Evolutionary conservation across 2,797 vertebrate species (phyloP).

Genomic region (Nasua narica): DNA sequence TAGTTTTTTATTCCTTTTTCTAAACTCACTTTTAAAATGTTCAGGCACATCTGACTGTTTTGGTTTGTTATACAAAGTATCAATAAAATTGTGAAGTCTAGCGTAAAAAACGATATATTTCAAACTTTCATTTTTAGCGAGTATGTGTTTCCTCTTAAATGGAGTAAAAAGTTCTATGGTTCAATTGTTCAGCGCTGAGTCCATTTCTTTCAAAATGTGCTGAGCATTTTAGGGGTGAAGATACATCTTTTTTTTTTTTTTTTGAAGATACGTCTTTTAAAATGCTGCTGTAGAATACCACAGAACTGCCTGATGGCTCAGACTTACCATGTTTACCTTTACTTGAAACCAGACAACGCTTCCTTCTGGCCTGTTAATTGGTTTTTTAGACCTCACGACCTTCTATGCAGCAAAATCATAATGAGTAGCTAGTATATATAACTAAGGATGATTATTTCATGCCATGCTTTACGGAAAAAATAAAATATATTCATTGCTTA

Average conservation of each 20-base stretch:
- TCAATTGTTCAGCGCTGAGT: conserved; percentile 55
- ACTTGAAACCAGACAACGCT: neutral
- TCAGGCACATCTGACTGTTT: neutral
- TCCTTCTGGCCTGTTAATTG: neutral
- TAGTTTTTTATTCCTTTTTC: conserved; percentile 30
- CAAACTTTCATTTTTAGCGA: conserved; percentile 55
- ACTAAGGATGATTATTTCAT: neutral
- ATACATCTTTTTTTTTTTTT: neutral
- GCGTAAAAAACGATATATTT: neutral
- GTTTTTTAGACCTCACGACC: neutral
- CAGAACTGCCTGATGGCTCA: neutral
- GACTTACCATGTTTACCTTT: neutral
- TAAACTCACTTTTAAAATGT: neutral
- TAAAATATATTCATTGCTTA: neutral
- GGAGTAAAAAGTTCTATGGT: conserved; percentile 59
- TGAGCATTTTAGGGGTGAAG: neutral
- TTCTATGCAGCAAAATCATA: neutral
- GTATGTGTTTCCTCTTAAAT: conserved; percentile 64
- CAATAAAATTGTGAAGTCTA: neutral
- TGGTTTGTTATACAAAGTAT: neutral
- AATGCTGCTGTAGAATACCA: neutral
- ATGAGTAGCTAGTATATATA: neutral
- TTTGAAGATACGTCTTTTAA: neutral
- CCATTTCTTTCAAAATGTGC: conserved; percentile 67
- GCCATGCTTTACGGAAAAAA: neutral